phyloP scores from a whole-genome alignment of 2,888 invertebrate species.

The Aproaerema taeniolella region DNA sequence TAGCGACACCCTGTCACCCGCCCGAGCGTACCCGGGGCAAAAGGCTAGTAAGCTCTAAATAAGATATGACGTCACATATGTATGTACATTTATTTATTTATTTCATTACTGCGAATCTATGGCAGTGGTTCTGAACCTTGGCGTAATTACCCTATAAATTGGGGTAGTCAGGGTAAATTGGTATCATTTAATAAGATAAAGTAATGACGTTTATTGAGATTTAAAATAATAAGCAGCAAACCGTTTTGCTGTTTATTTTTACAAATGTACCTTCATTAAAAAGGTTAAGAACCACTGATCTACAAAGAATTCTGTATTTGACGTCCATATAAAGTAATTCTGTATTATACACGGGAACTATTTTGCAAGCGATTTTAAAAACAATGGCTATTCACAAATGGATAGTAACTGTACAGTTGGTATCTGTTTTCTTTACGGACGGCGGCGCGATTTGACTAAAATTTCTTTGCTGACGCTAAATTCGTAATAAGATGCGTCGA shows the following conservation, averaged over 20 bases:
- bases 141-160: no score
- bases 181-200: no score
- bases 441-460: conserved; percentile 51
- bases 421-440: conserved; percentile 45
- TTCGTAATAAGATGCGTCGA: conserved; percentile 26
- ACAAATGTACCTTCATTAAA: no score
- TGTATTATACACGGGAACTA: background rate
- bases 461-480: conserved; percentile 27
- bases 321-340: conserved; percentile 4
- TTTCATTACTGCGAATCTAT: conserved; percentile 1
- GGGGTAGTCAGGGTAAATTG: no score
- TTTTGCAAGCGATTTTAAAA: conserved; percentile 13
- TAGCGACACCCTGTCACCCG: conserved; percentile 76
- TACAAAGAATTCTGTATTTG: no score
- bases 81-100: conserved; percentile 55
- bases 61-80: conserved; percentile 69
- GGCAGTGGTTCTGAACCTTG: no score
- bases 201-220: no score
- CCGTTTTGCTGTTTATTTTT: no score
- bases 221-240: no score
- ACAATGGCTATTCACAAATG: conserved; percentile 6
- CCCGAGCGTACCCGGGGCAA: conserved; percentile 68
- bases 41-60: conserved; percentile 76
- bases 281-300: no score
- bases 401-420: conserved; percentile 26